Evolutionary conservation across 1,140 invertebrate species (phyloP).

Genomic region (Caerostris darwini): DNA sequence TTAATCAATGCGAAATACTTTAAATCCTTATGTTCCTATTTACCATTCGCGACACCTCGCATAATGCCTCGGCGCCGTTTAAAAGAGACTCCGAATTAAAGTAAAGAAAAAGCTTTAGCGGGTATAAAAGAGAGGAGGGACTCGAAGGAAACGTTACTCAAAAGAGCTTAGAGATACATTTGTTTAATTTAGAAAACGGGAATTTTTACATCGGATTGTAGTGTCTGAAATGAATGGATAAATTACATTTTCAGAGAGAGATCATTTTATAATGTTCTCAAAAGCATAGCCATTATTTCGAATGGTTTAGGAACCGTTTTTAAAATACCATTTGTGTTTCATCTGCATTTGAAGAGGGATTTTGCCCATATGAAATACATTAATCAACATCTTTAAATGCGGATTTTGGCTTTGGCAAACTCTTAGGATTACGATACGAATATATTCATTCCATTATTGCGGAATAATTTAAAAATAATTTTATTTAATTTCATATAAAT

Average conservation of each 20-base stretch:
- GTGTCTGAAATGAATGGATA: background rate
- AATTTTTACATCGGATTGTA: conserved; percentile 1
- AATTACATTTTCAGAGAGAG: background rate
- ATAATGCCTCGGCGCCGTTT: background rate
- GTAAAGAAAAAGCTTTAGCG: background rate
- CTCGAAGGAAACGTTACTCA: background rate
- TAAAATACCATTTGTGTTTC: background rate
- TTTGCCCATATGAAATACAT: background rate
- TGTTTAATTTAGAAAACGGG: background rate
- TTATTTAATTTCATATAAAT: too few relatives aligned
- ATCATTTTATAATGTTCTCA: background rate
- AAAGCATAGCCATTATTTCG: background rate
- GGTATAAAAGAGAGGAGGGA: background rate
- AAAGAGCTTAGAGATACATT: background rate
- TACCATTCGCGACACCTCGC: background rate
- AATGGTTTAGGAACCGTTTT: background rate
- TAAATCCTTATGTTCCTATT: background rate
- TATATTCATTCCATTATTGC: background rate
- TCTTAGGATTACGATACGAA: background rate
- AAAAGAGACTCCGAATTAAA: background rate
- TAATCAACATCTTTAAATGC: background rate
- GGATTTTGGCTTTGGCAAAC: background rate
- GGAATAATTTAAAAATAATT: too few relatives aligned
- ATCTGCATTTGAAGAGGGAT: background rate
- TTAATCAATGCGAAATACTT: background rate